Evolutionary conservation across 2,888 invertebrate genomes (phyloP).

Genomic region (Heliconius cydno): DNA sequence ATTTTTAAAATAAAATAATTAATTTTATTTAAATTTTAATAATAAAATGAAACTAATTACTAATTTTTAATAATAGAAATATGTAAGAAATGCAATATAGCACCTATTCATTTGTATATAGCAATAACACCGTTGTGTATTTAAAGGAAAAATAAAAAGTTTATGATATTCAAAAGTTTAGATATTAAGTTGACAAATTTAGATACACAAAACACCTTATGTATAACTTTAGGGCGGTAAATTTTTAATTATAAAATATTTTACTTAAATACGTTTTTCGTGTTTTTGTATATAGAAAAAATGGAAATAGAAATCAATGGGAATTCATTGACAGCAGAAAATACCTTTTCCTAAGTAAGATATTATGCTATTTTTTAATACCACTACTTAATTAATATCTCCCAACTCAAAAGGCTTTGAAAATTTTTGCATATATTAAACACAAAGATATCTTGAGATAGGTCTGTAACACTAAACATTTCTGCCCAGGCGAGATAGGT

Average conservation of each 20-base stretch:
- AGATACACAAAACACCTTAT: neutral
- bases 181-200: neutral
- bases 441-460: slow-evolving; percentile 23
- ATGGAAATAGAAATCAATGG: too few relatives aligned
- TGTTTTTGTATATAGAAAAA: too few relatives aligned
- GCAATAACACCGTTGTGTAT: slow-evolving; percentile 3
- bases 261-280: too few relatives aligned
- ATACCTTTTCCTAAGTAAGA: neutral
- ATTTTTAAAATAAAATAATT: neutral
- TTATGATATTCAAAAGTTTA: neutral
- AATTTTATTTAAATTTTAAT: neutral
- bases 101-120: slow-evolving; percentile 12
- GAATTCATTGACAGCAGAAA: neutral
- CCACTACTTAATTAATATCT: neutral
- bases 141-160: neutral
- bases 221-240: too few relatives aligned
- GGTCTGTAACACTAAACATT: too few relatives aligned
- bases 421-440: neutral
- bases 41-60: neutral
- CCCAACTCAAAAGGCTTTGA: neutral
- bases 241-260: too few relatives aligned
- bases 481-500: too few relatives aligned
- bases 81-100: neutral
- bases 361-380: neutral
- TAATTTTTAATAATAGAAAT: too few relatives aligned